Evolutionary conservation across 53 echinoderm and acorn worm genomes (phyloP).

Genomic region (Paracentrotus lividus): DNA sequence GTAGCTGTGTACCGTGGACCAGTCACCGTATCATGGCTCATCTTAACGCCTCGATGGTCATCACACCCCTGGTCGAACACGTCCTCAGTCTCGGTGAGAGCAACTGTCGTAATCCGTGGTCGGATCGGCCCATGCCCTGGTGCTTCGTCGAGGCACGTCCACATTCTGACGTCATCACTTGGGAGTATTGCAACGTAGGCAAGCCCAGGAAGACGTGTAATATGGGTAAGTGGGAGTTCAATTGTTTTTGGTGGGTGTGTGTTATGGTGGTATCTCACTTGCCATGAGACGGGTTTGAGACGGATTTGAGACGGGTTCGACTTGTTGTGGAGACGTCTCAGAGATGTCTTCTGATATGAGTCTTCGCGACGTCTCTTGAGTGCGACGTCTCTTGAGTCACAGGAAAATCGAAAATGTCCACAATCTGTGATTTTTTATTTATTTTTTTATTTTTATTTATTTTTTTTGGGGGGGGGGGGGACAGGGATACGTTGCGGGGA

Average conservation of each 20-base stretch:
- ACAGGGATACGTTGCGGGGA: too few species aligned
- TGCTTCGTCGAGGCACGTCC: slow-evolving; percentile 74
- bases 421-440: too few species aligned
- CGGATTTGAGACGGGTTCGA: too few species aligned
- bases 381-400: too few species aligned
- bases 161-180: slow-evolving; percentile 65
- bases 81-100: slow-evolving; percentile 65
- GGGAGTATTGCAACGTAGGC: slow-evolving; percentile 86
- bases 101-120: slow-evolving; percentile 85
- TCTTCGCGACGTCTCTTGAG: too few species aligned
- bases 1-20: slow-evolving; percentile 75
- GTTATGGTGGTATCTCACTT: too few species aligned
- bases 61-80: slow-evolving; percentile 55
- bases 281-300: too few species aligned
- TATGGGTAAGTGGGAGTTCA: slow-evolving; percentile 33
- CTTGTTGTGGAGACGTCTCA: too few species aligned
- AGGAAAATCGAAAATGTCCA: too few species aligned
- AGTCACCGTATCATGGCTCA: slow-evolving; percentile 69
- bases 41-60: slow-evolving; percentile 69
- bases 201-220: slow-evolving; percentile 80
- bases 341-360: too few species aligned
- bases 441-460: too few species aligned
- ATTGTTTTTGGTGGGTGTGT: neutral
- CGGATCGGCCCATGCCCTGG: slow-evolving; percentile 76
- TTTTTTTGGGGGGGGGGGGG: too few species aligned